These are phyloP conservation scores for Poecilia gillii DNA, from an alignment of 2,797 vertebrate genomes.

Conservation along the genomic window DNA sequence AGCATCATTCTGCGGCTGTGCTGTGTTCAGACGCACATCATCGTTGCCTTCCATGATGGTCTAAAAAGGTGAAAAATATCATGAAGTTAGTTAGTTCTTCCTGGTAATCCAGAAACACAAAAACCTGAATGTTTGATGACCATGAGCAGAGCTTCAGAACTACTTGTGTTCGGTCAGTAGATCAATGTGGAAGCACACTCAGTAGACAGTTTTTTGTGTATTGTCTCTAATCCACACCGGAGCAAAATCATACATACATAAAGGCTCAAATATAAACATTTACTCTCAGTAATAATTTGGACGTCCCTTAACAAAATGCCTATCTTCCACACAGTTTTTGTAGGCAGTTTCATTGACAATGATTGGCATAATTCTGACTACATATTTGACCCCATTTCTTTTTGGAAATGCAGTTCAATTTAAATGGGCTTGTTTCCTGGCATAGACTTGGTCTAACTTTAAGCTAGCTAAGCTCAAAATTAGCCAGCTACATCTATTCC, in stretches of 20 bases:
- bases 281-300: background rate
- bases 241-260: background rate
- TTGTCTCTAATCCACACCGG: background rate
- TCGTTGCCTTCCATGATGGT: conserved; percentile 87
- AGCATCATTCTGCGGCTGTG: conserved; percentile 79
- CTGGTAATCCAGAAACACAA: conserved; percentile 56
- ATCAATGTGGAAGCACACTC: background rate
- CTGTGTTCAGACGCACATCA: conserved; percentile 81
- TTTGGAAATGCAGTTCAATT: background rate
- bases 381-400: background rate
- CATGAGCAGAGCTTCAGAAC: background rate
- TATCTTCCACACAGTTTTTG: background rate
- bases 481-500: background rate
- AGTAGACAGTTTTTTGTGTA: background rate
- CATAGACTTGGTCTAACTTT: background rate
- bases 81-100: conserved; percentile 73
- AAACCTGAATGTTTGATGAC: conserved; percentile 17
- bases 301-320: background rate
- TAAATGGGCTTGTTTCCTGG: background rate
- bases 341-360: background rate
- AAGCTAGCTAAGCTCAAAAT: background rate
- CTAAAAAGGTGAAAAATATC: conserved; percentile 36
- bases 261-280: background rate
- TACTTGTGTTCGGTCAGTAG: no score
- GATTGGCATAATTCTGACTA: background rate